Percentiles rank a stretch among this genome's conserved stretches.
phyloP scores from a whole-genome alignment of 2,113 vertebrate species.

The Clarias magur region DNA sequence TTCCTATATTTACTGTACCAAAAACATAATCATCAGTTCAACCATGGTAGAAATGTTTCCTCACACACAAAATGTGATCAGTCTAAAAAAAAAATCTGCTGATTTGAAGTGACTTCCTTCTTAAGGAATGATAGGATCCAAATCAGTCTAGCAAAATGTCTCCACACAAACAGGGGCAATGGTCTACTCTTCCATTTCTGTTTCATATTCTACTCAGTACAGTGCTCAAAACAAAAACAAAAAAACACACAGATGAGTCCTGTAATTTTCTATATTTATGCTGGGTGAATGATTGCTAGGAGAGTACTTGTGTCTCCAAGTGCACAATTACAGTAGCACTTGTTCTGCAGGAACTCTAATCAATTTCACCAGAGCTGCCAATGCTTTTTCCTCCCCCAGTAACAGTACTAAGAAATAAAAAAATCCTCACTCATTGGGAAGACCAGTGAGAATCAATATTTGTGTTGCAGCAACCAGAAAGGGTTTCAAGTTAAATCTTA shows the following conservation, averaged over 20 bases:
- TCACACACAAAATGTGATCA: neutral
- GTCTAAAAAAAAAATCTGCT: neutral
- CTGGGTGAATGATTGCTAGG: slow-evolving; percentile 2
- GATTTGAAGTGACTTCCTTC: neutral
- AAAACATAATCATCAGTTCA: neutral
- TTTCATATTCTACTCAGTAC: neutral
- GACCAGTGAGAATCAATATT: slow-evolving; percentile 27
- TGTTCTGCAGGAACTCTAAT: slow-evolving; percentile 32
- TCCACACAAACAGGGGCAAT: neutral
- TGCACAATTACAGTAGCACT: slow-evolving; percentile 12
- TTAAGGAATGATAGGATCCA: neutral
- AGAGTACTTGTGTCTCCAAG: neutral
- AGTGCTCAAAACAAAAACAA: neutral
- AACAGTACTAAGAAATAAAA: slow-evolving; percentile 8
- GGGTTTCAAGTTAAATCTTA: neutral
- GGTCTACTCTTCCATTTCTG: neutral
- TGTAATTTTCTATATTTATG: neutral
- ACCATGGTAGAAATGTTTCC: neutral
- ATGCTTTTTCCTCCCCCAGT: slow-evolving; percentile 17
- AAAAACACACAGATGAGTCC: neutral
- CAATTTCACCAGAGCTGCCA: slow-evolving; percentile 3
- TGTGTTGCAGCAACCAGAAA: slow-evolving; percentile 28
- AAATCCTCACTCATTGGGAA: neutral
- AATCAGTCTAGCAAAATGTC: neutral
- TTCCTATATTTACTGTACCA: neutral